Evolutionary conservation across 1,140 invertebrate genomes (phyloP).

Genomic region (Acromyrmex heyeri): DNA sequence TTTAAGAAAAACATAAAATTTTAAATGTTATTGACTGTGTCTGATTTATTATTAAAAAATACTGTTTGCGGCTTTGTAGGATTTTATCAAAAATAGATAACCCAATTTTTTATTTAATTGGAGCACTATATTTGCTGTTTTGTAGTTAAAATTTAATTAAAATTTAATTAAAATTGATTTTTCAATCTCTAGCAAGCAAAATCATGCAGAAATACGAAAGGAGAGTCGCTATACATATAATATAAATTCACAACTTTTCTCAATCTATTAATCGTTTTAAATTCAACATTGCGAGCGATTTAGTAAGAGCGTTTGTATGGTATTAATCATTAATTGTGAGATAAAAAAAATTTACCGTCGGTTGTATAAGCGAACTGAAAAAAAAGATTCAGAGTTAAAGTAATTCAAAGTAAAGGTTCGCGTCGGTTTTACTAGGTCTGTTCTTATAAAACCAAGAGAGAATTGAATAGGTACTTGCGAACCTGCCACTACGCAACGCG

Average conservation of each 20-base stretch:
- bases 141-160: background rate
- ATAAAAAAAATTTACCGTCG: background rate
- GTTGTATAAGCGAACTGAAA: background rate
- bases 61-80: background rate
- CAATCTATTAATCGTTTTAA: constrained; percentile 1
- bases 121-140: background rate
- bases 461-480: constrained; percentile 41
- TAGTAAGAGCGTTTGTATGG: background rate
- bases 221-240: background rate
- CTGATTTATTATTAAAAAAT: background rate
- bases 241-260: background rate
- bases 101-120: background rate
- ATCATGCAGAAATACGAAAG: background rate
- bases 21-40: too few relatives aligned
- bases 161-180: background rate
- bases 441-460: constrained; percentile 32
- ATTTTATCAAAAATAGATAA: background rate
- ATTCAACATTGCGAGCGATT: background rate
- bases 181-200: background rate
- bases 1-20: too few relatives aligned
- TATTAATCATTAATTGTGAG: background rate
- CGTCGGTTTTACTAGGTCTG: background rate
- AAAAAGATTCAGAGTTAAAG: background rate
- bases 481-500: constrained; percentile 11
- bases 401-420: constrained; percentile 14